Conservation (phyloP, 2,888 invertebrate genomes). For the Chymomyza procnemis region DNA sequence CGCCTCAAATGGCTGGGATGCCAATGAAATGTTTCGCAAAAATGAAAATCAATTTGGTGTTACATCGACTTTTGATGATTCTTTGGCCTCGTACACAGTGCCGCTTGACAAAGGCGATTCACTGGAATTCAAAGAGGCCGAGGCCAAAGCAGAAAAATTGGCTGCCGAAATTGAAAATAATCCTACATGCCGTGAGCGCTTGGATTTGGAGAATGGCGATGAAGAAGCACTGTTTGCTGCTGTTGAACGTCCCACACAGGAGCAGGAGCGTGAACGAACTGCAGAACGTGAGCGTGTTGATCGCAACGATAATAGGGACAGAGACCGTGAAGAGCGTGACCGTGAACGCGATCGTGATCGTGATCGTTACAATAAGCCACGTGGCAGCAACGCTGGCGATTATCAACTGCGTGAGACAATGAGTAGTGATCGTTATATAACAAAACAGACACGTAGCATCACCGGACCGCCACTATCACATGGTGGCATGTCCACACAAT, state of each 20-base stretch:
- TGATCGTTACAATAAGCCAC: slow-evolving; percentile 51
- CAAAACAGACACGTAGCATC: slow-evolving; percentile 72
- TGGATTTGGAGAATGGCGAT: slow-evolving; percentile 94
- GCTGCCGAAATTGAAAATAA: slow-evolving; percentile 95
- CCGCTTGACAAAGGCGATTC: slow-evolving; percentile 91
- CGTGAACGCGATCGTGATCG: slow-evolving; percentile 48
- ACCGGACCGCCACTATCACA: slow-evolving; percentile 72
- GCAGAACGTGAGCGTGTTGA: slow-evolving; percentile 51
- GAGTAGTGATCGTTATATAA: slow-evolving; percentile 73
- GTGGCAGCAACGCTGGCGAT: slow-evolving; percentile 40
- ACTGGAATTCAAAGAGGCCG: slow-evolving; percentile 86
- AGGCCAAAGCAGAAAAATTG: slow-evolving; percentile 88
- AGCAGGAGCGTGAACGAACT: slow-evolving; percentile 46
- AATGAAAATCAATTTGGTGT: slow-evolving; percentile 96
- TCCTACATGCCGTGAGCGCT: slow-evolving; percentile 88
- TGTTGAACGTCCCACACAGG: slow-evolving; percentile 83
- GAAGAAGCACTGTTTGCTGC: slow-evolving; percentile 93
- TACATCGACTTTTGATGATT: slow-evolving; percentile 93
- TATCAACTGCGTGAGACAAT: slow-evolving; percentile 70
- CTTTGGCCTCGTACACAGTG: slow-evolving; percentile 94
- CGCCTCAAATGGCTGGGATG: slow-evolving; percentile 96
- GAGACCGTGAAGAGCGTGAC: slow-evolving; percentile 55
- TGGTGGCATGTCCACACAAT: slow-evolving; percentile 66
- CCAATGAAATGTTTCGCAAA: slow-evolving; percentile 96
- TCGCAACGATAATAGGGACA: slow-evolving; percentile 53